These are phyloP conservation scores for Candidula unifasciata DNA, from an alignment of 2,888 invertebrate species.

Conservation along the genomic window DNA sequence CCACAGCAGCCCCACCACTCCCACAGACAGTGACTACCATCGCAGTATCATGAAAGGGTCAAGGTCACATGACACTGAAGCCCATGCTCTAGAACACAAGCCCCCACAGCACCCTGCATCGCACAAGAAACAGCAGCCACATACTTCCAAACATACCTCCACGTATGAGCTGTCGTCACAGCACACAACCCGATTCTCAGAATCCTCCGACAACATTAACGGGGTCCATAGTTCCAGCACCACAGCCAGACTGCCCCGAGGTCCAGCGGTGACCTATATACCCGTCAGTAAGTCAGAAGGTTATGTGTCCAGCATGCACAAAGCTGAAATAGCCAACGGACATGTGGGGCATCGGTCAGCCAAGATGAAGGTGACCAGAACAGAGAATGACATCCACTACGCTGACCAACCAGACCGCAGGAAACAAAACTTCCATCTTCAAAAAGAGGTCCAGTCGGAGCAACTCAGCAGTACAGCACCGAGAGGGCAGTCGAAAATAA, in stretches of 20 bases:
- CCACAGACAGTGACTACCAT: neutral
- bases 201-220: slow-evolving; percentile 62
- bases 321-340: slow-evolving; percentile 55
- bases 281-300: slow-evolving; percentile 55
- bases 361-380: slow-evolving; percentile 55
- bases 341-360: slow-evolving; percentile 48
- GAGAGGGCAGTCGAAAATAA: slow-evolving; percentile 46
- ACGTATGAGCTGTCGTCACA: slow-evolving; percentile 1
- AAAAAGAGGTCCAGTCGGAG: slow-evolving; percentile 45
- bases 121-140: neutral
- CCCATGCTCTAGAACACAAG: neutral
- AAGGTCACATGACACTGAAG: slow-evolving; percentile 34
- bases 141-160: neutral
- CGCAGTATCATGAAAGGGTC: slow-evolving; percentile 33
- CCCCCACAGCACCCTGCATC: neutral
- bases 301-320: slow-evolving; percentile 28
- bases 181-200: slow-evolving; percentile 28
- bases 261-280: slow-evolving; percentile 52
- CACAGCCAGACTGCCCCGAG: slow-evolving; percentile 44
- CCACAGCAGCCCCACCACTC: slow-evolving; percentile 5
- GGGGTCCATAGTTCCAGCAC: slow-evolving; percentile 22
- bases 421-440: slow-evolving; percentile 45
- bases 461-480: slow-evolving; percentile 37
- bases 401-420: slow-evolving; percentile 47
- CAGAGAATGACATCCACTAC: slow-evolving; percentile 56